Evolutionary conservation across 2,797 vertebrate species (phyloP).

Genomic region (Chiloscyllium punctatum): DNA sequence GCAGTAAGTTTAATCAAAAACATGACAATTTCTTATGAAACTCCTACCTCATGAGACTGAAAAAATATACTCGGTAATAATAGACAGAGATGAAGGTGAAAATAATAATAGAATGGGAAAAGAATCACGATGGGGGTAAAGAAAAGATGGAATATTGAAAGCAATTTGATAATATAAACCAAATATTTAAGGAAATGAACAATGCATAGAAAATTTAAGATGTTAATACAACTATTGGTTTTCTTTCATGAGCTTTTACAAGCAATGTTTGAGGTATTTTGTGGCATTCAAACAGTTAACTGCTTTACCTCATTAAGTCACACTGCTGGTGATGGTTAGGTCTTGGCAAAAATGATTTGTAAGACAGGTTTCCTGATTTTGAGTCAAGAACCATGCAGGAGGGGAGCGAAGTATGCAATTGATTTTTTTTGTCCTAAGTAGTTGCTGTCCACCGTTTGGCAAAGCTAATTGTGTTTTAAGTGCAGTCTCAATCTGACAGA

Average conservation of each 20-base stretch:
- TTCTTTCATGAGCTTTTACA: background rate
- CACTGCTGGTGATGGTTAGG: background rate
- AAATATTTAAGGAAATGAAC: too few relatives aligned
- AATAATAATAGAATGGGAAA: background rate
- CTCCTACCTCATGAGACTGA: background rate
- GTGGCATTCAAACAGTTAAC: background rate
- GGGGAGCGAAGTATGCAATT: background rate
- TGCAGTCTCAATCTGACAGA: background rate
- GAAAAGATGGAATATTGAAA: background rate
- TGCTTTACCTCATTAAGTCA: slow-evolving; percentile 7
- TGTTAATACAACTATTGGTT: background rate
- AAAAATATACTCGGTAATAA: background rate
- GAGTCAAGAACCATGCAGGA: background rate
- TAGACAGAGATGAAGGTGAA: background rate
- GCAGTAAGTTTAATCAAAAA: background rate
- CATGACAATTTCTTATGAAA: background rate
- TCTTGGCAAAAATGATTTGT: background rate
- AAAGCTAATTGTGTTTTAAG: background rate
- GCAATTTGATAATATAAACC: background rate
- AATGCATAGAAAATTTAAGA: too few relatives aligned
- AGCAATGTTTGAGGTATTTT: too few relatives aligned
- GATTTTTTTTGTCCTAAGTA: background rate
- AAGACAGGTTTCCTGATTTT: background rate
- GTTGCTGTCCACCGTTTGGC: background rate
- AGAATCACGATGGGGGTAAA: background rate